A percentile compares a stretch with the other conserved stretches of the same genome.
Conservation (phyloP, 2,797 vertebrate genomes). For the Tokudaia muenninki region DNA sequence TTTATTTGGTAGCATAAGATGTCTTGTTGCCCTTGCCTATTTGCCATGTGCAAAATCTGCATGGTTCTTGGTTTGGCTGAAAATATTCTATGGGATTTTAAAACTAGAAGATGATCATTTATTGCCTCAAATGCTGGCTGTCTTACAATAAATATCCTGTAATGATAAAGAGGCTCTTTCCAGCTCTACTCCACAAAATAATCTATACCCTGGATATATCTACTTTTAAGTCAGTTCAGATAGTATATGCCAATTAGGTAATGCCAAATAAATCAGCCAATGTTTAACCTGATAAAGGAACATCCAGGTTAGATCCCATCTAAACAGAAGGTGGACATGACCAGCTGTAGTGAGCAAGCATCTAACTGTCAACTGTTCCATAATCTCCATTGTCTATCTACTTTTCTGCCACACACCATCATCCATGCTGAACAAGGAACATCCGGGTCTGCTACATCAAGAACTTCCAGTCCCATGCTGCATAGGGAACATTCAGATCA, state of each 20-base stretch:
- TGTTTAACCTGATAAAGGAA: background rate
- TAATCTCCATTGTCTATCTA: no score
- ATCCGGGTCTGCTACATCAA: no score
- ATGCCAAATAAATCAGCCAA: background rate
- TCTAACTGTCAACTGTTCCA: no score
- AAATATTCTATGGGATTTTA: conserved; percentile 95
- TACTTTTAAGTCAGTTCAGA: background rate
- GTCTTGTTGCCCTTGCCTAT: background rate
- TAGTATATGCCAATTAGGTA: background rate
- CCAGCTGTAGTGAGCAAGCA: no score
- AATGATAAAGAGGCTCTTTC: conserved; percentile 94
- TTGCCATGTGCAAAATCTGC: conserved; percentile 85
- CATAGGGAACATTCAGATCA: no score
- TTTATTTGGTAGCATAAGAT: background rate
- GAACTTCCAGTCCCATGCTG: no score
- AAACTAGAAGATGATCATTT: conserved; percentile 94
- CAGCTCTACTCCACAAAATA: conserved; percentile 92
- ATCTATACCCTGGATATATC: background rate
- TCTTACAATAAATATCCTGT: conserved; percentile 97
- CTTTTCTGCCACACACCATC: no score
- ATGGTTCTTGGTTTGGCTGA: conserved; percentile 98
- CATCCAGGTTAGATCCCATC: no score
- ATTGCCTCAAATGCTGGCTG: conserved; percentile 93
- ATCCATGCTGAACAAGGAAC: no score
- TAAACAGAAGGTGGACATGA: no score